A percentile compares a stretch with the other conserved stretches of the same genome.
Evolutionary conservation across 53 echinoderm and acorn worm species (phyloP).

Genomic region (Hippasteria phrygiana): DNA sequence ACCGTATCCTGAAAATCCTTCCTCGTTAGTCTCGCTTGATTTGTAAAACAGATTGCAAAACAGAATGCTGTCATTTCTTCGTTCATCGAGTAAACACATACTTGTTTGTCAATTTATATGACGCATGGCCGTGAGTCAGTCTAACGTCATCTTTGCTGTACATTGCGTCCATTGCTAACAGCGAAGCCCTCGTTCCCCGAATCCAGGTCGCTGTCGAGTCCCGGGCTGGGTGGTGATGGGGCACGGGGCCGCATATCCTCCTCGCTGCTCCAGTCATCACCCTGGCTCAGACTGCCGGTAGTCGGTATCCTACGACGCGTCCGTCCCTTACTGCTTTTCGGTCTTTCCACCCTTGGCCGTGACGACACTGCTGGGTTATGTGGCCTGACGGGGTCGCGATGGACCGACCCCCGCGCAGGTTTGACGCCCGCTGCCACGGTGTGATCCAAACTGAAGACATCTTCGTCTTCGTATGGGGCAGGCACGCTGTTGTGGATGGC

Average conservation of each 20-base stretch:
- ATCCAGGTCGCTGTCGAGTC: conserved; percentile 70
- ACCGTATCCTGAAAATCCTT: neutral
- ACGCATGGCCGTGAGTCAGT: neutral
- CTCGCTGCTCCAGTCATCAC: conserved; percentile 57
- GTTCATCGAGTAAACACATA: too few species aligned
- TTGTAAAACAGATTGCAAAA: too few species aligned
- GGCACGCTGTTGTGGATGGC: conserved; percentile 20
- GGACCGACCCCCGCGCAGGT: neutral
- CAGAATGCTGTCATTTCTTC: too few species aligned
- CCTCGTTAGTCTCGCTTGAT: too few species aligned
- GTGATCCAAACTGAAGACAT: neutral
- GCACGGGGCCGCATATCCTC: conserved; percentile 72
- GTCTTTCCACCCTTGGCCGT: conserved; percentile 16
- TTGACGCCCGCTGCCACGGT: neutral
- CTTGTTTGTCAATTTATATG: too few species aligned
- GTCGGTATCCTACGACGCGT: conserved; percentile 7
- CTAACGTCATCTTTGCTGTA: conserved; percentile 14
- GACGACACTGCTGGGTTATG: neutral
- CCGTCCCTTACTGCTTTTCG: conserved; percentile 58
- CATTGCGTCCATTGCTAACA: conserved; percentile 17
- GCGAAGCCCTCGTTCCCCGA: conserved; percentile 32
- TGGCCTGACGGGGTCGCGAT: neutral
- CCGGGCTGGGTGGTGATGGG: conserved; percentile 78
- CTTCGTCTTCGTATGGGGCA: neutral
- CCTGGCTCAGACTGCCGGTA: conserved; percentile 41